Evolutionary conservation across 2,113 vertebrate genomes (phyloP).

Genomic region (Myocastor coypus): DNA sequence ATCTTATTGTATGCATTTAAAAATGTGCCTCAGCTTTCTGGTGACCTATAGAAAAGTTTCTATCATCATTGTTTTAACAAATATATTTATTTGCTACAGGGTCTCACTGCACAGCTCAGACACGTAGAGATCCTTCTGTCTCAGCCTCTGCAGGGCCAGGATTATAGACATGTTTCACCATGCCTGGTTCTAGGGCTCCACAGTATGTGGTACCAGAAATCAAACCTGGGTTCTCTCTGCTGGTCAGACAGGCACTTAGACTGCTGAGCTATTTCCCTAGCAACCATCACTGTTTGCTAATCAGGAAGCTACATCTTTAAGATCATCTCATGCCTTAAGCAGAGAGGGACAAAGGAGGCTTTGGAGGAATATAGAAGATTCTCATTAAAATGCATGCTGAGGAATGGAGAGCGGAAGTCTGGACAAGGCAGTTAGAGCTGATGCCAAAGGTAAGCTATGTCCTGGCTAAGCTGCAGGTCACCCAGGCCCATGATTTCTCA

Average conservation of each 20-base stretch:
- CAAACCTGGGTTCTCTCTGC: too few relatives aligned
- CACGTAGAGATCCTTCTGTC: too few relatives aligned
- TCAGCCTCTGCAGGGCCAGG: too few relatives aligned
- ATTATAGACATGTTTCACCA: too few relatives aligned
- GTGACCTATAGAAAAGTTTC: not conserved
- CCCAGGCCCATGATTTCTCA: not conserved
- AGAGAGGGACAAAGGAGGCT: too few relatives aligned
- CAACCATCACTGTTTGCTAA: not conserved
- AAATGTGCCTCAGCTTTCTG: constrained; percentile 5
- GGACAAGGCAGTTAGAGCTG: not conserved
- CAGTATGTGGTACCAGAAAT: too few relatives aligned
- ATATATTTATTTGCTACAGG: too few relatives aligned
- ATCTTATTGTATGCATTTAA: constrained; percentile 14
- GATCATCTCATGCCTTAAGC: too few relatives aligned
- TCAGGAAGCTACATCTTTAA: not conserved
- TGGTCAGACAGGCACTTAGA: too few relatives aligned
- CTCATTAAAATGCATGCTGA: not conserved
- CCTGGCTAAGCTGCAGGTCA: not conserved
- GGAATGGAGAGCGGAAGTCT: not conserved
- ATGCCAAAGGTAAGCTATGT: not conserved
- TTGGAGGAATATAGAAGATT: not conserved
- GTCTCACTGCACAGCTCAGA: too few relatives aligned
- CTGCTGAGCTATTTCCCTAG: too few relatives aligned
- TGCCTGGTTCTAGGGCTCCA: too few relatives aligned
- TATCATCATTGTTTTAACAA: not conserved